A percentile compares a stretch with the other conserved stretches of the same genome.
Evolutionary conservation across 1,140 invertebrate genomes (phyloP).

Genomic region (Philotrypesis tridentata): DNA sequence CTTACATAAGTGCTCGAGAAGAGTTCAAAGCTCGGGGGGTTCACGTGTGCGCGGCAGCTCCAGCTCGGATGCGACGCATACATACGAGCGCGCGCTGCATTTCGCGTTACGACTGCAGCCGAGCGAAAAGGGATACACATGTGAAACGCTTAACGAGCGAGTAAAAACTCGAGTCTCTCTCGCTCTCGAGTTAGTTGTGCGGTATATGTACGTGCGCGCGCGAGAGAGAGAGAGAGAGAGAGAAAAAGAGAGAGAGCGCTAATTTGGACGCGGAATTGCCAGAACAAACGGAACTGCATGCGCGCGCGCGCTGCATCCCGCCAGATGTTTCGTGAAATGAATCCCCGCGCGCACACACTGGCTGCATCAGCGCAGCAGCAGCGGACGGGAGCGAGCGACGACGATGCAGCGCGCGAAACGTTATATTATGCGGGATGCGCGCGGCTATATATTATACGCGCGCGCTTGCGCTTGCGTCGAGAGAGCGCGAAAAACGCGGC

Average conservation of each 20-base stretch:
- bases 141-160: constrained; percentile 67
- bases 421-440: background rate
- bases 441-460: background rate
- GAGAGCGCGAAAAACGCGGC: background rate
- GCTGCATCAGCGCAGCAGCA: no score
- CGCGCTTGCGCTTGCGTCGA: background rate
- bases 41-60: constrained; percentile 7
- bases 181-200: background rate
- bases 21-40: background rate
- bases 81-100: no score
- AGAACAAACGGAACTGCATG: constrained; percentile 72
- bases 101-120: background rate
- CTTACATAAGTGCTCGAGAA: background rate
- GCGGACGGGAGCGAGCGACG: no score
- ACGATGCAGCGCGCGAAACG: constrained; percentile 40
- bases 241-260: no score
- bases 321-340: constrained; percentile 69
- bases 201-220: constrained; percentile 44
- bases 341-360: constrained; percentile 60
- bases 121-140: constrained; percentile 58
- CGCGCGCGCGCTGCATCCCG: constrained; percentile 60
- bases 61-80: background rate
- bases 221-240: no score
- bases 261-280: constrained; percentile 70
- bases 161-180: constrained; percentile 60